phyloP scores from a whole-genome alignment of 2,113 vertebrate species.

The Atherinomorus stipes region DNA sequence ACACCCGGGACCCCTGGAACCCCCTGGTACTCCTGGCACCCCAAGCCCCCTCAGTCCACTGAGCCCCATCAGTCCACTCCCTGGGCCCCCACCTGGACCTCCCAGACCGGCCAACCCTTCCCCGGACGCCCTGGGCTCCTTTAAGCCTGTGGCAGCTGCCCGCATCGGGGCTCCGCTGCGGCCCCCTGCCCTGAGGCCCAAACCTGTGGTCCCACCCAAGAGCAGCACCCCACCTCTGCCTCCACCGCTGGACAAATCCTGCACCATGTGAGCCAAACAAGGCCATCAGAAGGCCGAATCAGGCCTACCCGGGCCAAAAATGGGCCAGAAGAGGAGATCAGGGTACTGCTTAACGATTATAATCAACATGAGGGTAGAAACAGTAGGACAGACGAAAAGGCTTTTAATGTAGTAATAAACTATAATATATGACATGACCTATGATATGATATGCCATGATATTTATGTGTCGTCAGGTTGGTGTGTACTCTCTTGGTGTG shows the following conservation, averaged over 20 bases:
- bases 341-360: constrained; percentile 78
- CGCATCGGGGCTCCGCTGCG: constrained; percentile 93
- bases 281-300: constrained; percentile 60
- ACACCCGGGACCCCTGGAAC: constrained; percentile 70
- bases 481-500: constrained; percentile 82
- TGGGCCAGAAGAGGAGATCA: constrained; percentile 80
- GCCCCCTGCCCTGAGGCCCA: constrained; percentile 94
- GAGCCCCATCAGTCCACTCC: constrained; percentile 81
- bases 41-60: constrained; percentile 88
- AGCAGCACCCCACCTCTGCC: constrained; percentile 91
- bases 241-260: constrained; percentile 94
- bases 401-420: constrained; percentile 78
- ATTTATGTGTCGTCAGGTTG: constrained; percentile 84
- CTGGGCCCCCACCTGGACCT: constrained; percentile 71
- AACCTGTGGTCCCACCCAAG: constrained; percentile 95
- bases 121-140: constrained; percentile 92
- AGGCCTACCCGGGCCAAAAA: constrained; percentile 77
- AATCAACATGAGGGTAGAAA: constrained; percentile 76
- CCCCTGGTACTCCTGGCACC: constrained; percentile 86
- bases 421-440: constrained; percentile 75
- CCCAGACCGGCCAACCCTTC: constrained; percentile 79
- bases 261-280: constrained; percentile 92
- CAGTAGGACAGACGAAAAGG: constrained; percentile 70
- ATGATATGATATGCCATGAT: constrained; percentile 82
- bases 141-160: constrained; percentile 89